Percentiles rank a stretch among this genome's conserved stretches.
Conservation (phyloP, 2,113 vertebrate species). For the Thalassoma bifasciatum region DNA sequence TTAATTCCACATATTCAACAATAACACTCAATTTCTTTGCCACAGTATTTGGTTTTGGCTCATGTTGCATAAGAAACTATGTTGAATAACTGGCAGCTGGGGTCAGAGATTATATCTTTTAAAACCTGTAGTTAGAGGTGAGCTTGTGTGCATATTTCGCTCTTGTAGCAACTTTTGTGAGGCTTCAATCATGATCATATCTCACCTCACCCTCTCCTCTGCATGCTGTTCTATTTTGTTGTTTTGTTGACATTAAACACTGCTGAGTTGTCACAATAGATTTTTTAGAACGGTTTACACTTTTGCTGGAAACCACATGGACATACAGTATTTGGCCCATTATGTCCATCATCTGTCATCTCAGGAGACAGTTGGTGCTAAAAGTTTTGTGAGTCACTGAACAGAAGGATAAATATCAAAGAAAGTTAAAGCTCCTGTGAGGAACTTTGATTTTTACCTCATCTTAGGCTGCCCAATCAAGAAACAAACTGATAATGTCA, state of each 20-base stretch:
- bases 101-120: conserved; percentile 7
- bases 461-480: too few species aligned
- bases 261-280: too few species aligned
- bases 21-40: too few species aligned
- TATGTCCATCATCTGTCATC: neutral
- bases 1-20: neutral
- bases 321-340: neutral
- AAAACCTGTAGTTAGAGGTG: neutral
- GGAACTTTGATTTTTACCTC: too few species aligned
- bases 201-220: neutral
- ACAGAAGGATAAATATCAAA: too few species aligned
- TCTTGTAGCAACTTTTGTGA: neutral
- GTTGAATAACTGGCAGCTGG: neutral
- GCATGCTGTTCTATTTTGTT: too few species aligned
- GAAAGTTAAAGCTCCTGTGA: too few species aligned
- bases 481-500: too few species aligned
- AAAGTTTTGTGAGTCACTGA: neutral
- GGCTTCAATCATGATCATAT: conserved; percentile 7
- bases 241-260: too few species aligned
- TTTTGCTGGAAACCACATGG: neutral
- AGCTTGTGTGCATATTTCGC: neutral
- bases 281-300: neutral
- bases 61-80: neutral
- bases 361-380: neutral
- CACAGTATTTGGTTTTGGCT: neutral